A percentile compares a stretch with the other conserved stretches of the same genome.
Evolutionary conservation across 2,113 vertebrate species (phyloP).

Genomic region (Cryptoleucopteryx plumbea): DNA sequence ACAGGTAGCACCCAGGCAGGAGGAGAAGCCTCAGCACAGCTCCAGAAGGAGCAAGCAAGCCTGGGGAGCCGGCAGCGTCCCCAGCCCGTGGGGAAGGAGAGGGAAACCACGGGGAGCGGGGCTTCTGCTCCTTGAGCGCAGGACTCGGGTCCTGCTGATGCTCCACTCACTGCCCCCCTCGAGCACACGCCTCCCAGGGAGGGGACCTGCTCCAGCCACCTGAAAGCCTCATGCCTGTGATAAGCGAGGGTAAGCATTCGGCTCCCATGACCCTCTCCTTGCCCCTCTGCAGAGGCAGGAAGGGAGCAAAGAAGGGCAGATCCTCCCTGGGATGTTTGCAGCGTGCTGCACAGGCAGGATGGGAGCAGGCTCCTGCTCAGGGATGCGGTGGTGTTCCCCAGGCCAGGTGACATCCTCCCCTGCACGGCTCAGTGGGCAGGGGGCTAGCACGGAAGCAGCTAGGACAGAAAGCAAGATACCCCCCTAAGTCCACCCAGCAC

Average conservation of each 20-base stretch:
- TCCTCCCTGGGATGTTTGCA: background rate
- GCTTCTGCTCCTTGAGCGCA: background rate
- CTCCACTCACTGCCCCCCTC: background rate
- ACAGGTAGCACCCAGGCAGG: background rate
- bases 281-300: background rate
- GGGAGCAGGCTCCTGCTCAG: background rate
- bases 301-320: background rate
- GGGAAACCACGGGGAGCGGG: background rate
- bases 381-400: background rate
- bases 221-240: rapidly evolving
- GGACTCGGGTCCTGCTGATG: background rate
- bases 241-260: background rate
- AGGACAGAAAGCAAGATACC: background rate
- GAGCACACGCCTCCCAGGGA: rapidly evolving
- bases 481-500: background rate
- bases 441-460: background rate
- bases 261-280: background rate
- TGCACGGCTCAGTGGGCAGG: background rate
- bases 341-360: background rate
- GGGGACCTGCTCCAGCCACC: background rate
- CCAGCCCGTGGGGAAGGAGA: background rate
- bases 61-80: background rate
- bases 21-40: background rate
- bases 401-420: background rate
- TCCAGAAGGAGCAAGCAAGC: background rate